Evolutionary conservation across 2,113 vertebrate genomes (phyloP), one percentile per base, ranked within the genome.

Genomic region (Alouatta palliata): DNA sequence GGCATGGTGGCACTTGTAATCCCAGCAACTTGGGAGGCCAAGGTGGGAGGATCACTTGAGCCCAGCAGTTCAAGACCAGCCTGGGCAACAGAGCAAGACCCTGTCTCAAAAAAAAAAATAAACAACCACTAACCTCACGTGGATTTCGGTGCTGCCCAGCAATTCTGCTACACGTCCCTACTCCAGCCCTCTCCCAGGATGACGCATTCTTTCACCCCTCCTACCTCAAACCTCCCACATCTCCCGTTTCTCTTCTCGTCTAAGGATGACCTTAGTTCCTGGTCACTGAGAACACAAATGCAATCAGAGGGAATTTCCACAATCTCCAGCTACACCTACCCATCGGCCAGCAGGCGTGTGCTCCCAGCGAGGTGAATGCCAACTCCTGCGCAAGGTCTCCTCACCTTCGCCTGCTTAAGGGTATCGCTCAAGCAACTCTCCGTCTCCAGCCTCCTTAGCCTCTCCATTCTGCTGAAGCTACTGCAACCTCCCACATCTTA

Each of bases 271-370:
- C 30, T 56, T 9, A 13, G 17, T 4, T 76, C 27, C 70, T 11
- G 16, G n/a, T 20, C 81, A 27, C 66, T 20, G 52, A 81, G 75
- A 64, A 79, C 40, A 73, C 2, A 88, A 49, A 86, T 21, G 19
- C 37, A 43, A 56, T 45, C 5, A 4, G 13, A 40, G 35, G 49
- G 47, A 43, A 30, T 27, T n/a, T 32, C 43, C 43, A 25, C 20
- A 13, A 37, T 32, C 5, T 64, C 76, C 35, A 3, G 23, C 2
- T 37, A 66, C 19, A 32, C 5, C 21, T n/a, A 43, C 30, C 54
- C 32, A 27, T 14, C 20, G n/a, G 10, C 27, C 27, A 68, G 9
- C 40, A 19, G 0, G 13, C 5, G 27, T 40, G 14, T 2, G 3
- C 47, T 79, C 58, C 23, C 4, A 16, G 1, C 19, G 13, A 79